Base-by-base conservation (phyloP, 2,888 invertebrate genomes). In the Salpingus planirostris region DNA sequence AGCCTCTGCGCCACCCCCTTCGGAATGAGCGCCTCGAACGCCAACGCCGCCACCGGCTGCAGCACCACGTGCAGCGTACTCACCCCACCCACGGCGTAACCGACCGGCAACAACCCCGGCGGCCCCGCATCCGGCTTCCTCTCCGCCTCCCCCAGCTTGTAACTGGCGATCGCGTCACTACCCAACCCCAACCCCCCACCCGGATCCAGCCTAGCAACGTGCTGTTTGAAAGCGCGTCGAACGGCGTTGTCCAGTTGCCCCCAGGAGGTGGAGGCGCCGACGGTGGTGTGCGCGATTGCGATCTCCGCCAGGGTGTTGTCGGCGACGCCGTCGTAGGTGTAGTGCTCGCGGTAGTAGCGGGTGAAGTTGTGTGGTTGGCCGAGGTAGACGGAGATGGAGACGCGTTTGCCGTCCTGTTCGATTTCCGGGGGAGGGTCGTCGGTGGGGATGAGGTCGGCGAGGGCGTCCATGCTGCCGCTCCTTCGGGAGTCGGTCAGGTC, bases 1-100 rank as follows among this genome's bases (percentile, higher is more conserved):
- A 69, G 70, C 63, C 96, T 80, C 68, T 95, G 92, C 31, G 97
- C 85, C 53, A 95, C 91, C 54, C 92, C 88, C 69, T 93, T 88
- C 44, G 96, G 95, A 64, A 95, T 92, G 43, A 96, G 73, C 34
- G 93, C 93, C 65, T 96, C 93, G 60, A 96, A 93, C 5, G 92
- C 89, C 50, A 98, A 70, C 53, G 83, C 84, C 7, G 84, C 84
- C 12, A 85, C 84, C 24, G 84, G 84, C 60, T 84, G 83, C 14
- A 93, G 75, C 59, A 97, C 96, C 44, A 97, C 84, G 55, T 90
- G 87, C 46, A 88, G 74, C 13, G 84, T 83, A 45, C 84, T 82
- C 12, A 85, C 81, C 40, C 88, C 86, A 15, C 90, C 93, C 6
- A 92, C 80, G 8, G 92, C 79, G 59, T 95, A 96, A 4, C 93